Evolutionary conservation across 2,797 vertebrate species (phyloP).

Genomic region (Podarcis lilfordi): DNA sequence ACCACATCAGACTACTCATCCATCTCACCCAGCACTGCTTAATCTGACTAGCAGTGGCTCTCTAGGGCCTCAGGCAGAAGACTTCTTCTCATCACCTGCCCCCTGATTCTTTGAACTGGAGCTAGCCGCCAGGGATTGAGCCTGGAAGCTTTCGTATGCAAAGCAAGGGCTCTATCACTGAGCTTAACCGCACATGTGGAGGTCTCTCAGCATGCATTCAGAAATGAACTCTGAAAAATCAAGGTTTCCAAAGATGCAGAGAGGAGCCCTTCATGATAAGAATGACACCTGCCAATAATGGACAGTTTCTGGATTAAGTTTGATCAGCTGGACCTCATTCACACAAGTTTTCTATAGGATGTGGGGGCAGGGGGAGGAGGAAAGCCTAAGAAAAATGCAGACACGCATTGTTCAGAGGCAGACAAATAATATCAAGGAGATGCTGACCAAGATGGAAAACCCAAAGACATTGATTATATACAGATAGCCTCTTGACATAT

Average conservation of each 20-base stretch:
- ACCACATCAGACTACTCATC: not conserved
- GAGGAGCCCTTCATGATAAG: not conserved
- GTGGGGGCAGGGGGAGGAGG: not conserved
- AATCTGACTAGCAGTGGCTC: not conserved
- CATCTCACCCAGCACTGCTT: not conserved
- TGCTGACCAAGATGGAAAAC: not conserved
- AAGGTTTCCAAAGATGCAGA: not conserved
- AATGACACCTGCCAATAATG: not conserved
- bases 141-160: not conserved
- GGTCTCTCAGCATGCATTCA: not conserved
- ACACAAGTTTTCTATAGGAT: not conserved
- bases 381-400: not conserved
- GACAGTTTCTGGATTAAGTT: not conserved
- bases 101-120: not conserved
- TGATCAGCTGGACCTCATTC: not conserved
- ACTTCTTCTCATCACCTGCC: not conserved
- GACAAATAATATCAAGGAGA: not conserved
- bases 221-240: not conserved
- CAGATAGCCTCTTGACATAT: not conserved
- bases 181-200: not conserved
- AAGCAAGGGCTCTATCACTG: not conserved
- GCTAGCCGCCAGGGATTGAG: not conserved
- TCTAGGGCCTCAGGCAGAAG: not conserved
- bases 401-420: not conserved
- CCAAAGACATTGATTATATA: slow-evolving; percentile 7